Percentiles rank a stretch among this genome's conserved stretches.
phyloP scores from a whole-genome alignment of 1,140 invertebrate genomes.

The Panonychus citri region DNA sequence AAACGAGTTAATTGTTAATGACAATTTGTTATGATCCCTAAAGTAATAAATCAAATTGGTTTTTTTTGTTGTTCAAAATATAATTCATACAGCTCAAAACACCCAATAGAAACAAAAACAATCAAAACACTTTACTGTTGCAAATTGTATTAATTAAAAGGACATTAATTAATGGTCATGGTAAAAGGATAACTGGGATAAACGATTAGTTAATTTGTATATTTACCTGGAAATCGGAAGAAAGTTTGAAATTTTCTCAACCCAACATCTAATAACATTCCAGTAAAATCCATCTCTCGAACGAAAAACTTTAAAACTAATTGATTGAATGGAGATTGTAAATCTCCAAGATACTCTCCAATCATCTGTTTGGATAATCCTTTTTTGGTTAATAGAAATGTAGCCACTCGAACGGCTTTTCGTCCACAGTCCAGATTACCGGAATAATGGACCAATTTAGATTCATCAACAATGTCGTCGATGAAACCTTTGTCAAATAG shows the following conservation, averaged over 20 bases:
- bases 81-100: too few relatives aligned
- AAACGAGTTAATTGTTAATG: too few relatives aligned
- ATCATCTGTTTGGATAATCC: conserved; percentile 98
- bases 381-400: conserved; percentile 84
- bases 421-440: not conserved
- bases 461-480: conserved; percentile 36
- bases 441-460: not conserved
- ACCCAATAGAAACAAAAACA: too few relatives aligned
- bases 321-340: conserved; percentile 87
- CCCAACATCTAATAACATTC: conserved; percentile 90
- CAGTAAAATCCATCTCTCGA: conserved; percentile 73
- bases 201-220: too few relatives aligned
- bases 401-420: conserved; percentile 43
- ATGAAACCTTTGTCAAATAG: conserved; percentile 80
- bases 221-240: conserved; percentile 63
- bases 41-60: too few relatives aligned
- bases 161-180: too few relatives aligned
- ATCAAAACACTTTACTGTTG: too few relatives aligned
- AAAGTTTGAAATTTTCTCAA: conserved; percentile 83
- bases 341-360: conserved; percentile 89
- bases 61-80: too few relatives aligned
- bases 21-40: too few relatives aligned
- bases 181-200: too few relatives aligned
- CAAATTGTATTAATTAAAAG: too few relatives aligned
- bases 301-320: conserved; percentile 83